Evolutionary conservation across 1,140 invertebrate genomes (phyloP).

Genomic region (Cephus cinctus): DNA sequence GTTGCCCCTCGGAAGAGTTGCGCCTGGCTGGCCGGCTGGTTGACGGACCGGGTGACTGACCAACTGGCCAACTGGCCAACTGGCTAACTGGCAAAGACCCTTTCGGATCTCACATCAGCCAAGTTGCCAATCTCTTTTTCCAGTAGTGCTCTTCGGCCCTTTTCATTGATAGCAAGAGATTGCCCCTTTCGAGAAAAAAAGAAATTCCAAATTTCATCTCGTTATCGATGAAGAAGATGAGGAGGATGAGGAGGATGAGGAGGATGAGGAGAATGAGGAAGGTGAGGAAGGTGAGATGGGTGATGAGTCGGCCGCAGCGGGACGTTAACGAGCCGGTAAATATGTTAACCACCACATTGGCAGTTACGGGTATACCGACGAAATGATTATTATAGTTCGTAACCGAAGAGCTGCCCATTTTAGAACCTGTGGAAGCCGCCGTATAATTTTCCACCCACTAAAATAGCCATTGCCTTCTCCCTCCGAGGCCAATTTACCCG

Average conservation of each 20-base stretch:
- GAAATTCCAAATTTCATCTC: conserved; percentile 9
- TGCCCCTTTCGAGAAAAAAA: no score
- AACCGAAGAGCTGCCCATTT: conserved; percentile 57
- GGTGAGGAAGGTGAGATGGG: conserved; percentile 17
- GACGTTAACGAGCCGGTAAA: conserved; percentile 58
- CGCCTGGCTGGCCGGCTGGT: no score
- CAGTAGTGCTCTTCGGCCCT: no score
- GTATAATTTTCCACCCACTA: conserved; percentile 59
- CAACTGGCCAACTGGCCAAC: no score
- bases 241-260: conserved; percentile 11
- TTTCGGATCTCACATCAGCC: no score
- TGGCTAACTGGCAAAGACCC: no score
- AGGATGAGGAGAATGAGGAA: conserved; percentile 4
- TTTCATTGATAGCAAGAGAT: no score
- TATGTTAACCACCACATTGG: conserved; percentile 55
- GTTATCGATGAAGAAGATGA: conserved; percentile 22
- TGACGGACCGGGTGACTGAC: no score
- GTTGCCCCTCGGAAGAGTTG: no score
- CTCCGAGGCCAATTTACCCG: conserved; percentile 42
- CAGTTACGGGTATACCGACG: conserved; percentile 37
- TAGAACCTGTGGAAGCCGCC: conserved; percentile 55
- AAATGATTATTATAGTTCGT: conserved; percentile 59
- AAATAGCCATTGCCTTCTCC: conserved; percentile 53
- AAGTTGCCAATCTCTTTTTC: no score
- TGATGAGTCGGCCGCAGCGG: conserved; percentile 40